Percentiles rank a stretch among this genome's conserved stretches.
These are phyloP conservation scores for Spodoptera frugiperda DNA, from an alignment of 1,140 invertebrate genomes.

Conservation along the genomic window DNA sequence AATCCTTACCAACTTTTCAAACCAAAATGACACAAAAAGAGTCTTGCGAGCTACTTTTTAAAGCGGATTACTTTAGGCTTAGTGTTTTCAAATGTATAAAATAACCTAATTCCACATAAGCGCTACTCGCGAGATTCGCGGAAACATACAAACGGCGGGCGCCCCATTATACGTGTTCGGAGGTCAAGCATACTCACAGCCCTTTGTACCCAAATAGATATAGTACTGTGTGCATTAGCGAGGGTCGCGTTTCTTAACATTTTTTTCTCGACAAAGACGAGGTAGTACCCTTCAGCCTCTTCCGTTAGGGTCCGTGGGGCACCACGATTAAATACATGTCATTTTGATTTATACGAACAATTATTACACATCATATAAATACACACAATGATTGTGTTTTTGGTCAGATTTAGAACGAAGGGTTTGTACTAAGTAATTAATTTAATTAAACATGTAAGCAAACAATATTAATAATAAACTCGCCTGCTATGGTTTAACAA, in stretches of 20 bases:
- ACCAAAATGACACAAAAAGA: conserved; percentile 22
- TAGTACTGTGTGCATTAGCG: conserved; percentile 75
- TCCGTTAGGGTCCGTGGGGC: conserved; percentile 63
- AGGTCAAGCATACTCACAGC: conserved; percentile 70
- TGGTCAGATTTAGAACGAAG: conserved; percentile 31
- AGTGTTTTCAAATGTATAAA: conserved; percentile 42
- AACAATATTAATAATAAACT: conserved; percentile 57
- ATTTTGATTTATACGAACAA: conserved; percentile 85
- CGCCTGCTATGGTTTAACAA: conserved; percentile 45
- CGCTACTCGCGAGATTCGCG: conserved; percentile 34
- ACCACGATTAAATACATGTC: conserved; percentile 80
- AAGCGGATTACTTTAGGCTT: conserved; percentile 47
- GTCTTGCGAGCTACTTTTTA: conserved; percentile 11
- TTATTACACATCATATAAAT: conserved; percentile 70
- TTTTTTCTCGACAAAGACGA: conserved; percentile 64
- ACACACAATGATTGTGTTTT: conserved; percentile 24
- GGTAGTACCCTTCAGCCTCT: conserved; percentile 50
- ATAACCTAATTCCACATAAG: conserved; percentile 54
- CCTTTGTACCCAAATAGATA: conserved; percentile 76
- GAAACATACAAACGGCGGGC: conserved; percentile 41
- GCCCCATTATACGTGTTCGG: conserved; percentile 41
- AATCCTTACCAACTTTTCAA: conserved; percentile 6
- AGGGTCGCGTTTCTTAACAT: conserved; percentile 71
- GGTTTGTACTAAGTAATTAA: conserved; percentile 41
- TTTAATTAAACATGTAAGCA: conserved; percentile 46